Evolutionary conservation across 2,888 invertebrate species (phyloP).

Genomic region (Dorcus parallelipipedus): DNA sequence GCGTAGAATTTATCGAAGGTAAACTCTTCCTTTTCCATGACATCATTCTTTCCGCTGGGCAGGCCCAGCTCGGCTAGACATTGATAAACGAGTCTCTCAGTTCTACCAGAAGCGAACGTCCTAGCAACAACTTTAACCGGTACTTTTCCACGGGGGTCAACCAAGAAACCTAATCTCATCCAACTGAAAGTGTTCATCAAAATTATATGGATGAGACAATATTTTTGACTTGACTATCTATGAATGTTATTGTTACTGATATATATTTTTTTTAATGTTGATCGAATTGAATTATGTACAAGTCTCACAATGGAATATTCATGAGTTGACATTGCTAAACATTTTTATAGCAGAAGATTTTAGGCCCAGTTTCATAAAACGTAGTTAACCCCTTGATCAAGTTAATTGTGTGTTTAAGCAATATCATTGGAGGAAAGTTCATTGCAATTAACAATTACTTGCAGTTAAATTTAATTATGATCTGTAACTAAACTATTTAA

Average conservation of each 20-base stretch:
- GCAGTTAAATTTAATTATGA: no score
- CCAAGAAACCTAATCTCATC: constrained; percentile 94
- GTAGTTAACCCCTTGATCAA: no score
- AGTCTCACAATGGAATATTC: background rate
- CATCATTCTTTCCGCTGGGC: constrained; percentile 93
- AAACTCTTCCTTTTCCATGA: constrained; percentile 90
- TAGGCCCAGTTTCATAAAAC: background rate
- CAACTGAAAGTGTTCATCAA: constrained; percentile 67
- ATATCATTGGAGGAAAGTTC: no score
- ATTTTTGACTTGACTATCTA: background rate
- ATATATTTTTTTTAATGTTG: background rate
- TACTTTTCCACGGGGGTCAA: constrained; percentile 92
- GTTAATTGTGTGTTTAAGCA: no score
- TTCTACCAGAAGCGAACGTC: constrained; percentile 99
- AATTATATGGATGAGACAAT: background rate
- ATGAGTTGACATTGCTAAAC: no score
- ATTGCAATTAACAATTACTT: no score
- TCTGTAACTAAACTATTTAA: no score
- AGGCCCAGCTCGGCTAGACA: constrained; percentile 90
- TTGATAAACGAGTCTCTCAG: constrained; percentile 97
- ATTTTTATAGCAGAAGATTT: background rate
- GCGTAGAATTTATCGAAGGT: constrained; percentile 99
- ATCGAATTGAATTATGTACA: background rate
- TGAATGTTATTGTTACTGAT: background rate
- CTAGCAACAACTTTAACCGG: constrained; percentile 94